These are phyloP conservation scores for Orchesella flavescens DNA, from an alignment of 2,888 invertebrate species.

Conservation along the genomic window DNA sequence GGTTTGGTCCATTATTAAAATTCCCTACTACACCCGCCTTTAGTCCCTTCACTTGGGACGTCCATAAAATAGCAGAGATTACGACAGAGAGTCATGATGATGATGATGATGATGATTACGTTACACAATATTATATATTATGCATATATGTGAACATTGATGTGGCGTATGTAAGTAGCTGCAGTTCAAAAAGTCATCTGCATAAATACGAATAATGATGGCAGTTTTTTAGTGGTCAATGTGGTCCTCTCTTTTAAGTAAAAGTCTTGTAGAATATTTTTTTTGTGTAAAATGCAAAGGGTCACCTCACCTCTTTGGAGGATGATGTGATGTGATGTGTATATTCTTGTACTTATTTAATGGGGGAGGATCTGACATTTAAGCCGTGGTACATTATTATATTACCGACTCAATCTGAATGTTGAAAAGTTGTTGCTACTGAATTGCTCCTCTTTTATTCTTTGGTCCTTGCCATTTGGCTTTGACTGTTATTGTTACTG, in stretches of 20 bases:
- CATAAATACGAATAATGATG: constrained; percentile 29
- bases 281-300: background rate
- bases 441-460: constrained; percentile 9
- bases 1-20: constrained; percentile 27
- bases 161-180: constrained; percentile 42
- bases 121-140: background rate
- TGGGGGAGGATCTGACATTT: constrained; percentile 26
- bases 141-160: background rate
- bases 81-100: background rate
- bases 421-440: background rate
- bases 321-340: background rate
- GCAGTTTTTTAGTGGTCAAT: constrained; percentile 7
- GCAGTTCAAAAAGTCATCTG: constrained; percentile 15
- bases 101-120: background rate
- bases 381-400: constrained; percentile 28
- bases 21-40: constrained; percentile 25
- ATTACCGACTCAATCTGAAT: background rate
- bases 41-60: constrained; percentile 25
- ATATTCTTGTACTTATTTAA: constrained; percentile 1
- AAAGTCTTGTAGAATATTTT: constrained; percentile 19
- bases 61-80: constrained; percentile 21
- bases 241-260: constrained; percentile 5
- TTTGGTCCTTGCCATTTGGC: background rate
- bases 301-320: constrained; percentile 4
- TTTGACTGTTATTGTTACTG: constrained; percentile 17